Evolutionary conservation across 2,888 invertebrate species (phyloP).

Genomic region (Rutpela maculata): DNA sequence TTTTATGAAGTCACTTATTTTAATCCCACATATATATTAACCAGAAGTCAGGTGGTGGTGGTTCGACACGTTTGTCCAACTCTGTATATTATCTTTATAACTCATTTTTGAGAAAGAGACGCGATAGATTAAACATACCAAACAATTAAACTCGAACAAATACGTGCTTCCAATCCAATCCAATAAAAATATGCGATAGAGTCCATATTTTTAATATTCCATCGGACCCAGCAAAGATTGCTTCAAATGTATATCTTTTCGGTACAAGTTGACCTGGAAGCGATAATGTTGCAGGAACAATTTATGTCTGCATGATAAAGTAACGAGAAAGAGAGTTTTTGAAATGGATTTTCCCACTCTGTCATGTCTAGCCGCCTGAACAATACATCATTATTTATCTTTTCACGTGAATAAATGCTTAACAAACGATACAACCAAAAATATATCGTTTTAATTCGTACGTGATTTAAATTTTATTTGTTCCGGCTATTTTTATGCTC

Average conservation of each 20-base stretch:
- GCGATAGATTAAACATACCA: too few species aligned
- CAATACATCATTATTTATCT: slow-evolving; percentile 69
- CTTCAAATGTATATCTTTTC: background rate
- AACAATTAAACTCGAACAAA: too few species aligned
- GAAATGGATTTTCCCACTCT: slow-evolving; percentile 12
- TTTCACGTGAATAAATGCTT: slow-evolving; percentile 62
- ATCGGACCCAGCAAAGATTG: background rate
- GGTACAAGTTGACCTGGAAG: background rate
- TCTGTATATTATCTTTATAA: too few species aligned
- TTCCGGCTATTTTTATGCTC: slow-evolving; percentile 57
- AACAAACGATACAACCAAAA: slow-evolving; percentile 64
- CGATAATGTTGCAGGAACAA: background rate
- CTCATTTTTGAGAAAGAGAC: too few species aligned
- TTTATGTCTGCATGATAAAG: slow-evolving; percentile 7
- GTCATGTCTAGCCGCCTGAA: slow-evolving; percentile 54
- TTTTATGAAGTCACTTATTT: too few species aligned
- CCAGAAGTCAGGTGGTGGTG: too few species aligned
- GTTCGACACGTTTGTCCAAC: too few species aligned
- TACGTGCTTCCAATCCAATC: too few species aligned
- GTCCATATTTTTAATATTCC: background rate
- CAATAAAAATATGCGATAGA: background rate
- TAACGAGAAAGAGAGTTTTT: slow-evolving; percentile 7
- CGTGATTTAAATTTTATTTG: slow-evolving; percentile 65
- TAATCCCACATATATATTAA: too few species aligned
- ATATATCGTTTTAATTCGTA: slow-evolving; percentile 64